Percentiles rank a stretch among this genome's conserved stretches.
These are phyloP conservation scores for Macrotrachela quadricornifera DNA, from an alignment of 1,140 invertebrate species.

Conservation along the genomic window DNA sequence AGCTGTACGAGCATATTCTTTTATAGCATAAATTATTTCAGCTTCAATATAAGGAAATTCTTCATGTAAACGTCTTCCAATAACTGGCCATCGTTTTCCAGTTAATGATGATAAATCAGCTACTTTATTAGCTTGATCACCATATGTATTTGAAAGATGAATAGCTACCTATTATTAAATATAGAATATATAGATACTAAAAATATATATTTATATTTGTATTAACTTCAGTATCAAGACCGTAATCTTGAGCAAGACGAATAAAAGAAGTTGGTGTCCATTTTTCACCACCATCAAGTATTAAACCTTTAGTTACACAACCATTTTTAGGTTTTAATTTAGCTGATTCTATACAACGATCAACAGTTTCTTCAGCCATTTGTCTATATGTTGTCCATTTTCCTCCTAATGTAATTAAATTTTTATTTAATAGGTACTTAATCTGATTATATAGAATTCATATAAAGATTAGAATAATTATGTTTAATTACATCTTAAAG, in stretches of 20 bases:
- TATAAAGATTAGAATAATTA: no score
- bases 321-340: constrained; percentile 14
- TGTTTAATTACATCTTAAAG: no score
- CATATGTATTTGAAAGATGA: constrained; percentile 84
- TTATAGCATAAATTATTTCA: constrained; percentile 64
- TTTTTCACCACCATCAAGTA: constrained; percentile 78
- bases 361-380: constrained; percentile 90
- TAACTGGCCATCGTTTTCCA: constrained; percentile 83
- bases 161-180: constrained; percentile 40
- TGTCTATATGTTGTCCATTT: constrained; percentile 95
- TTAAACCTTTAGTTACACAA: constrained; percentile 52
- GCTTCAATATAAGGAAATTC: constrained; percentile 98
- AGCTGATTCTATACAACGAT: constrained; percentile 41
- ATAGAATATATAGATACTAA: no score
- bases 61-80: constrained; percentile 79
- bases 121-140: constrained; percentile 64
- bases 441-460: no score
- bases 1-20: constrained; percentile 84
- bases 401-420: constrained; percentile 37
- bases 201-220: no score
- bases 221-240: constrained; percentile 36
- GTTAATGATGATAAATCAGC: constrained; percentile 81
- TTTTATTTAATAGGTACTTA: no score
- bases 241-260: constrained; percentile 61
- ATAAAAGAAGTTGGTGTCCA: constrained; percentile 97